A percentile compares a stretch with the other conserved stretches of the same genome.
Conservation (phyloP, 2,888 invertebrate species). For the Drosophila mayaguana region DNA sequence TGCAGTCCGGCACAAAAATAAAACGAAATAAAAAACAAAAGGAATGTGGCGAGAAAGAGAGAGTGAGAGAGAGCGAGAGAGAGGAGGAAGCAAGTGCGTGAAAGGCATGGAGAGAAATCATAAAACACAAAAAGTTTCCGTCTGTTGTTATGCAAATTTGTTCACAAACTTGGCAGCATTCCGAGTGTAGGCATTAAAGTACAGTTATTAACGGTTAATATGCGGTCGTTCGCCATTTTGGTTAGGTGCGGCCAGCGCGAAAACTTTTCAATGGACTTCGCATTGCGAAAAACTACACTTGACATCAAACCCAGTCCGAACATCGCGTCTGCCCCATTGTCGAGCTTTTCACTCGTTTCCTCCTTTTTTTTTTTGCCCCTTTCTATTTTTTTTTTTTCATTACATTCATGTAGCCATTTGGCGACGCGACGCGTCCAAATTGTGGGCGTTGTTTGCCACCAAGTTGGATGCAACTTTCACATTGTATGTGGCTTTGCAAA, state of each 20-base stretch:
- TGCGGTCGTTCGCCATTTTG: constrained; percentile 42
- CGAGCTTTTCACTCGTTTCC: constrained; percentile 2
- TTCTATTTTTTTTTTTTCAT: neutral
- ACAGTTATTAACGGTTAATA: constrained; percentile 73
- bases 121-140: constrained; percentile 66
- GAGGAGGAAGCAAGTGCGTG: neutral
- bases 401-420: constrained; percentile 37
- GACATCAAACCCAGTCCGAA: constrained; percentile 31
- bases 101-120: constrained; percentile 36
- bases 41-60: neutral
- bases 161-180: constrained; percentile 32
- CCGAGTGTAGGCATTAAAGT: constrained; percentile 38
- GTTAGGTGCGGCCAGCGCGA: constrained; percentile 18
- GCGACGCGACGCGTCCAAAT: neutral
- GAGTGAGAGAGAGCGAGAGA: neutral
- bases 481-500: constrained; percentile 52
- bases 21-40: constrained; percentile 11
- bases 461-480: constrained; percentile 54
- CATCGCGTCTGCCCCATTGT: neutral
- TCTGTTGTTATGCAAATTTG: constrained; percentile 69
- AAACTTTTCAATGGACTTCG: constrained; percentile 47
- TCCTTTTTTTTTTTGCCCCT: neutral
- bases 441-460: constrained; percentile 33
- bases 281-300: constrained; percentile 59
- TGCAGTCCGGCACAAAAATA: constrained; percentile 42